Conservation (phyloP, 1,140 invertebrate species). For the Ptiloglossa arizonensis region DNA sequence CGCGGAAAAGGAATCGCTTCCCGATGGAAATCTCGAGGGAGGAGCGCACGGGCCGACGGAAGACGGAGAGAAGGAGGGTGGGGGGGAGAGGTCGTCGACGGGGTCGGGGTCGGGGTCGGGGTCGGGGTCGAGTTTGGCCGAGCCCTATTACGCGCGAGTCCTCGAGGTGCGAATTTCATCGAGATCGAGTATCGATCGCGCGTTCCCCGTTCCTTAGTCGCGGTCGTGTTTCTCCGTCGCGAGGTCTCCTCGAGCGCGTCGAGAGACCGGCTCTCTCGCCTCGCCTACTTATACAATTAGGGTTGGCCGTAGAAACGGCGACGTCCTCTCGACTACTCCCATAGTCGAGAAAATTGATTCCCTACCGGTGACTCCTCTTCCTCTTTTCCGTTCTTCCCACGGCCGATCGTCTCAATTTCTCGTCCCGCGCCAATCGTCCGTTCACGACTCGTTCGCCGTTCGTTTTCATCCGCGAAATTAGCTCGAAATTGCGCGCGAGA, state of each 20-base stretch:
- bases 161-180: conserved; percentile 70
- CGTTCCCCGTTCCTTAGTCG: conserved; percentile 29
- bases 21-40: conserved; percentile 59
- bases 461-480: conserved; percentile 58
- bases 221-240: neutral
- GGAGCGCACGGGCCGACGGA: neutral
- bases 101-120: neutral
- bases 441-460: conserved; percentile 28
- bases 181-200: conserved; percentile 66
- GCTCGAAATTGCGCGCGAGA: conserved; percentile 41
- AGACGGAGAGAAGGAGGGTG: too few species aligned
- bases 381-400: neutral
- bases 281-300: conserved; percentile 65
- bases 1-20: conserved; percentile 67
- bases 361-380: neutral
- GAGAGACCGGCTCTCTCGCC: conserved; percentile 1
- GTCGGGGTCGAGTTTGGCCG: conserved; percentile 36
- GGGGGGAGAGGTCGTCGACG: too few species aligned
- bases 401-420: neutral
- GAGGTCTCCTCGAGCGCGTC: neutral
- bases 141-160: conserved; percentile 59
- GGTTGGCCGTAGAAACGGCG: conserved; percentile 18
- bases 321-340: conserved; percentile 15
- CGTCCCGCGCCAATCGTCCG: conserved; percentile 18
- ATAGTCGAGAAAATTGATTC: conserved; percentile 66